Evolutionary conservation across 2,113 vertebrate species (phyloP).

Genomic region (Brachypodius melanocephalos): DNA sequence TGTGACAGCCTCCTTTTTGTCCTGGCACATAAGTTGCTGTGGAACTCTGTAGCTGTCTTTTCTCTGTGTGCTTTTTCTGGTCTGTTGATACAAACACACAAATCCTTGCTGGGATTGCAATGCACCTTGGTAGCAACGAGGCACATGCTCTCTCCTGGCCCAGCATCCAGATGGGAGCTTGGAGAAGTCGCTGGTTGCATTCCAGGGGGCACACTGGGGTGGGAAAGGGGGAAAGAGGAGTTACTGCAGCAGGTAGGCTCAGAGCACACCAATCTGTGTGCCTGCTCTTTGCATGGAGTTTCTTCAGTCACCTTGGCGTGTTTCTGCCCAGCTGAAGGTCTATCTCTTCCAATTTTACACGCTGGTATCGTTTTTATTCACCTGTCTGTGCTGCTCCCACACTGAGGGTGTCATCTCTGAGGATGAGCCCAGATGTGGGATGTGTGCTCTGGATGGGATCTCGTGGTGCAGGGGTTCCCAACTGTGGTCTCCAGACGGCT

Average conservation of each 20-base stretch:
- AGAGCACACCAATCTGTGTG: not conserved
- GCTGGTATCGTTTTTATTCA: not conserved
- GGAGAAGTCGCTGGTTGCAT: not conserved
- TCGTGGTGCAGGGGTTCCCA: not conserved
- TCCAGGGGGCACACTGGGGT: accelerated
- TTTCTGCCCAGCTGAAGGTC: not conserved
- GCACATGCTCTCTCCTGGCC: not conserved
- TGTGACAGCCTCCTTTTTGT: not conserved
- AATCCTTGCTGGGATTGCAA: not conserved
- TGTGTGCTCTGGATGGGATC: not conserved
- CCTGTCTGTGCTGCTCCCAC: not conserved
- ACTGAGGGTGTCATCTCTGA: not conserved
- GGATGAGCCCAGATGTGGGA: not conserved
- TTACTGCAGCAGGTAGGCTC: not conserved
- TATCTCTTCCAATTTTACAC: not conserved
- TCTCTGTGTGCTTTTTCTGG: not conserved
- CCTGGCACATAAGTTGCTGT: accelerated
- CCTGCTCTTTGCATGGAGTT: not conserved
- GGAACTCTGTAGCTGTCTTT: not conserved
- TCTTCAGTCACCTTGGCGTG: not conserved
- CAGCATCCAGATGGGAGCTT: not conserved
- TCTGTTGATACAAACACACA: not conserved
- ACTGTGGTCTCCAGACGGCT: not conserved
- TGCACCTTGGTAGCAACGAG: not conserved
- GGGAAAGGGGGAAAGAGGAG: not conserved